Percentiles rank a stretch among this genome's conserved stretches.
phyloP scores from a whole-genome alignment of 2,113 vertebrate genomes.

The Cercopithecus mona region DNA sequence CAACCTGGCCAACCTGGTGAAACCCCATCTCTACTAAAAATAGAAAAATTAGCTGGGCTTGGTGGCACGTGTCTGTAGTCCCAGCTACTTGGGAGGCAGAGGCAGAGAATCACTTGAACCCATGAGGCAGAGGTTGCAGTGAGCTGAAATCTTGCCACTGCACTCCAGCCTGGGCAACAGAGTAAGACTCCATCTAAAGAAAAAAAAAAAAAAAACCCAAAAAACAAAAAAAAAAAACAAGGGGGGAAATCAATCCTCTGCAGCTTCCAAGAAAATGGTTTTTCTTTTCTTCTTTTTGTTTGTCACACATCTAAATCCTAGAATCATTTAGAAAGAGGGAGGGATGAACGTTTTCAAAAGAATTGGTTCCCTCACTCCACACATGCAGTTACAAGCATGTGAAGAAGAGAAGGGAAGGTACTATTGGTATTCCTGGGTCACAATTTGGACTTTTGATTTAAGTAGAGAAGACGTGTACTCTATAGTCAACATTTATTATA shows the following conservation, averaged over 20 bases:
- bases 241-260: not conserved
- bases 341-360: conserved; percentile 38
- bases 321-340: conserved; percentile 9
- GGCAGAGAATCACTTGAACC: too few relatives aligned
- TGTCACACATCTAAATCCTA: conserved; percentile 15
- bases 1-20: too few relatives aligned
- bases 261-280: conserved; percentile 18
- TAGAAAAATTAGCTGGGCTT: too few relatives aligned
- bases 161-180: too few relatives aligned
- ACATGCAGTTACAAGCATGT: not conserved
- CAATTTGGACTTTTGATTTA: not conserved
- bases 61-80: too few relatives aligned
- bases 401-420: not conserved
- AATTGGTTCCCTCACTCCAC: not conserved
- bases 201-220: not conserved
- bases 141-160: too few relatives aligned
- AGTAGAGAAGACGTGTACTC: not conserved
- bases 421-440: not conserved
- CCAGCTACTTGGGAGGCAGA: too few relatives aligned
- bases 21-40: too few relatives aligned
- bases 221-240: too few relatives aligned
- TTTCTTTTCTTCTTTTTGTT: conserved; percentile 39
- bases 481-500: not conserved
- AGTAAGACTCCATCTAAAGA: too few relatives aligned
- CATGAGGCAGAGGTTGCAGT: too few relatives aligned